phyloP scores from a whole-genome alignment of 2,888 invertebrate genomes.

The Biston stratarius region DNA sequence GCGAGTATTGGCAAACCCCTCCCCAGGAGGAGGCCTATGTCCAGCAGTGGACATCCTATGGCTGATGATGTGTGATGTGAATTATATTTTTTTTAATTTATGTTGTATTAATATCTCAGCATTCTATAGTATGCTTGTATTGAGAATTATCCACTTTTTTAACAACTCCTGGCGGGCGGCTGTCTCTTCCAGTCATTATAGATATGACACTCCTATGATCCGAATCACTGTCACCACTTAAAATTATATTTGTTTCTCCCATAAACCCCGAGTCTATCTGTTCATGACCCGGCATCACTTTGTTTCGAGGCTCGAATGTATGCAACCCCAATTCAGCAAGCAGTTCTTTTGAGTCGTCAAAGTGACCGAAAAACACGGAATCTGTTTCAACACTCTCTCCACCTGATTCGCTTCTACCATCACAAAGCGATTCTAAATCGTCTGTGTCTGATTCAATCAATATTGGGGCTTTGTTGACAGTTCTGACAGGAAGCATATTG shows the following conservation, averaged over 20 bases:
- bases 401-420: constrained; percentile 94
- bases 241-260: constrained; percentile 79
- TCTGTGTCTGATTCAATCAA: constrained; percentile 87
- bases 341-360: constrained; percentile 80
- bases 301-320: constrained; percentile 62
- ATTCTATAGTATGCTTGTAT: constrained; percentile 75
- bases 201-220: constrained; percentile 83
- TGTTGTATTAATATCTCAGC: constrained; percentile 47
- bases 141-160: constrained; percentile 71
- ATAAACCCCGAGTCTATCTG: constrained; percentile 81
- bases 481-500: constrained; percentile 52
- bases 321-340: constrained; percentile 72
- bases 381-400: constrained; percentile 95
- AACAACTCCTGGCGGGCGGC: constrained; percentile 68
- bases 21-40: too few relatives aligned
- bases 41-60: too few relatives aligned
- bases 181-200: constrained; percentile 75
- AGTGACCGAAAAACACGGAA: constrained; percentile 93
- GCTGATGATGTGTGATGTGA: too few relatives aligned
- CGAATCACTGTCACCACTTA: constrained; percentile 82
- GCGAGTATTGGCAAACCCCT: too few relatives aligned
- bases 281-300: constrained; percentile 61
- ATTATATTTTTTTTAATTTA: neutral
- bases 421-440: constrained; percentile 91
- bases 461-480: constrained; percentile 61